A percentile compares a stretch with the other conserved stretches of the same genome.
Conservation (phyloP, 2,113 vertebrate genomes). For the Xyrauchen texanus region DNA sequence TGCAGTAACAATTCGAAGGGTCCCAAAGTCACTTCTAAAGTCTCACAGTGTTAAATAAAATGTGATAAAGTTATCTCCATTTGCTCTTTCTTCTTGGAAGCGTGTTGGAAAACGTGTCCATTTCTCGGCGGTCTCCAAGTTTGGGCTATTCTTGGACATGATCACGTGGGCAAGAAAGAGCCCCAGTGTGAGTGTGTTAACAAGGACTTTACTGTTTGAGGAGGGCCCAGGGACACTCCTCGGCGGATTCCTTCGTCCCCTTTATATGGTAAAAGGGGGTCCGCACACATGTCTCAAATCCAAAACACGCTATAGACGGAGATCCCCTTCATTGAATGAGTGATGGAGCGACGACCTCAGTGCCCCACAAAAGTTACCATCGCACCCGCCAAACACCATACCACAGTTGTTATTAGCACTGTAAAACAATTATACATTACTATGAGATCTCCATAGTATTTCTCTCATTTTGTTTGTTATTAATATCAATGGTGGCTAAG, state of each 20-base stretch:
- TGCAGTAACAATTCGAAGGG: background rate
- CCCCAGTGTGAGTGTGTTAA: conserved; percentile 28
- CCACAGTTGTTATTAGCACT: too few species aligned
- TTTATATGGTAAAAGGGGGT: background rate
- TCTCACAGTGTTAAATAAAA: background rate
- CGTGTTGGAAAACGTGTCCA: conserved; percentile 3
- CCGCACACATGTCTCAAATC: background rate
- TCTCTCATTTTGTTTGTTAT: too few species aligned
- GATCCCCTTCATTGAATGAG: background rate
- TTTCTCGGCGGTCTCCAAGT: conserved; percentile 40
- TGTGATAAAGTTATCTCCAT: background rate
- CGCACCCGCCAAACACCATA: too few species aligned
- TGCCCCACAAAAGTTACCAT: too few species aligned
- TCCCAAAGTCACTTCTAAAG: background rate
- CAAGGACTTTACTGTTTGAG: conserved; percentile 50
- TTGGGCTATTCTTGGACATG: conserved; percentile 54
- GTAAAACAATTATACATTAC: too few species aligned
- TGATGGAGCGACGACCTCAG: background rate
- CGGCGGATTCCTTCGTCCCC: background rate
- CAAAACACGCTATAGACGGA: background rate
- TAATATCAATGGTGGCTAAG: too few species aligned
- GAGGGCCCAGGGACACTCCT: conserved; percentile 13
- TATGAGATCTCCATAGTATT: too few species aligned
- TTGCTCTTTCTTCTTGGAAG: conserved; percentile 29
- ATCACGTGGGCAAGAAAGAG: conserved; percentile 63